phyloP scores from a whole-genome alignment of 2,113 vertebrate genomes.

The Acrocephalus arundinaceus region DNA sequence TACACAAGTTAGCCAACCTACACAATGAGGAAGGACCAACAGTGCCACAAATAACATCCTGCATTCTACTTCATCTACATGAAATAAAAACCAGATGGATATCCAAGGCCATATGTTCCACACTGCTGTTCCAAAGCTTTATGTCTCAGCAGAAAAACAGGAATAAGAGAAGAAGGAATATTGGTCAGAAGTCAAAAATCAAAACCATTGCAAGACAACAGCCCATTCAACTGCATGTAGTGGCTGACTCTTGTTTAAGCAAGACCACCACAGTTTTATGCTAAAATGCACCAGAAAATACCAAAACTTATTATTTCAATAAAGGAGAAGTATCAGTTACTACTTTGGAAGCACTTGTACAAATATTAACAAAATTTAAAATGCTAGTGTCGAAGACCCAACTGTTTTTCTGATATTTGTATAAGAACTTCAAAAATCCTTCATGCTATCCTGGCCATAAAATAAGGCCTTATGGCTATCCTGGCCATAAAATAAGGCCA shows the following conservation, averaged over 20 bases:
- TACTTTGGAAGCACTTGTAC: not conserved
- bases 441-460: not conserved
- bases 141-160: not conserved
- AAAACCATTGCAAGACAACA: not conserved
- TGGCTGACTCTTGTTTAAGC: not conserved
- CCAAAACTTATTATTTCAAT: not conserved
- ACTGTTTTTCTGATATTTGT: not conserved
- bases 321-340: not conserved
- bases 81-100: not conserved
- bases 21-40: not conserved
- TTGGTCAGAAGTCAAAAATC: not conserved
- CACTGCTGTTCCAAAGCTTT: not conserved
- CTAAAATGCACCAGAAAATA: not conserved
- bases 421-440: not conserved
- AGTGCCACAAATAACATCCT: not conserved
- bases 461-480: not conserved
- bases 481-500: not conserved
- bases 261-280: not conserved
- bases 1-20: not conserved
- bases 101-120: not conserved
- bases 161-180: not conserved
- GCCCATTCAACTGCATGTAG: accelerated
- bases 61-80: not conserved
- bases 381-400: not conserved
- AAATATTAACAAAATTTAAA: not conserved